These are phyloP conservation scores for Clarias batrachus DNA, from an alignment of 2,113 vertebrate species.

Conservation along the genomic window DNA sequence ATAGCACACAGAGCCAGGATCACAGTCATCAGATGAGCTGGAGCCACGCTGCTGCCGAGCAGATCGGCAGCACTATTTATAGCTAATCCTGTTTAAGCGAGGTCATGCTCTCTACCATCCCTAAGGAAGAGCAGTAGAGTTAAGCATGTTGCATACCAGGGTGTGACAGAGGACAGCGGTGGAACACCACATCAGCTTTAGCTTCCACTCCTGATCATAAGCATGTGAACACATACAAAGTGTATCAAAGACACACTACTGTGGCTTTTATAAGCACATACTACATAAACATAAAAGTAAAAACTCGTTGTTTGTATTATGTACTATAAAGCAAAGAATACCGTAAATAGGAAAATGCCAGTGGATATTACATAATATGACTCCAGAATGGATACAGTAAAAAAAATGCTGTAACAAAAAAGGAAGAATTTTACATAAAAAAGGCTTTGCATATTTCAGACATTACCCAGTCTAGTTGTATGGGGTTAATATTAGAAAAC, in stretches of 20 bases:
- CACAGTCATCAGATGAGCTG: slow-evolving; percentile 47
- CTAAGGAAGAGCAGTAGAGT: slow-evolving; percentile 60
- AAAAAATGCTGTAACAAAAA: not conserved
- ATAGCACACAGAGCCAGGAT: slow-evolving; percentile 22
- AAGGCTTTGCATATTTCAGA: not conserved
- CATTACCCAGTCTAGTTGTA: not conserved
- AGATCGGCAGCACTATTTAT: slow-evolving; percentile 63
- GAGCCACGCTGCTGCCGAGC: slow-evolving; percentile 44
- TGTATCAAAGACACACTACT: not conserved
- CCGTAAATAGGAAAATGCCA: not conserved
- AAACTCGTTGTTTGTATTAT: not conserved
- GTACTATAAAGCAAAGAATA: not conserved
- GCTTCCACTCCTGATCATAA: not conserved
- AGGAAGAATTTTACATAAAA: not conserved
- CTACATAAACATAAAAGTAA: not conserved
- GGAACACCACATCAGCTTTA: slow-evolving; percentile 18
- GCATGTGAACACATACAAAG: not conserved
- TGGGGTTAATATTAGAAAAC: not conserved
- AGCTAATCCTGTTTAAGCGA: slow-evolving; percentile 65
- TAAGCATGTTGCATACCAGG: slow-evolving; percentile 51
- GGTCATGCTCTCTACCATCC: slow-evolving; percentile 62
- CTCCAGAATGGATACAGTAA: not conserved
- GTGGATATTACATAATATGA: not conserved
- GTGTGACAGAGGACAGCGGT: slow-evolving; percentile 24
- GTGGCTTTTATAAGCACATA: not conserved